Conservation (phyloP, 92 coral and sea anemone species). For the Paramuricea clavata region DNA sequence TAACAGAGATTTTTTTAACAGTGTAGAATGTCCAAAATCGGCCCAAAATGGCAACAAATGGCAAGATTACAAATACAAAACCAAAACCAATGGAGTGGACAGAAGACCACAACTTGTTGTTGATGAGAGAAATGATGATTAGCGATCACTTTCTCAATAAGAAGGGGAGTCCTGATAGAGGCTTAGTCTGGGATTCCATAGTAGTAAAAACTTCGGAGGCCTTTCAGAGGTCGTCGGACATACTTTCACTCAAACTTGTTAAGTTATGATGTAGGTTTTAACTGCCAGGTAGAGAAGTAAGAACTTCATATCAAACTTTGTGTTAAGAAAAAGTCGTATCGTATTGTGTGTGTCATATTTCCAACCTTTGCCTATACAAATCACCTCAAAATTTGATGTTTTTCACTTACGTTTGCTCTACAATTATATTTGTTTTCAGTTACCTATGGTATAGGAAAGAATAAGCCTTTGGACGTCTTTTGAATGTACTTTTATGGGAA, state of each 20-base stretch:
- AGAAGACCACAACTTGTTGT: not conserved
- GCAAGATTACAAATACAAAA: not conserved
- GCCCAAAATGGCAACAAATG: no score
- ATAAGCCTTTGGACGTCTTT: not conserved
- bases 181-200: no score
- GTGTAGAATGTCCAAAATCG: no score
- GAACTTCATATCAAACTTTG: conserved; percentile 29
- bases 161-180: conserved; percentile 6
- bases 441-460: conserved; percentile 3
- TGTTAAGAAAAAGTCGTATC: not conserved
- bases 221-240: no score
- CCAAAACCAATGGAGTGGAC: not conserved
- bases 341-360: not conserved
- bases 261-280: no score
- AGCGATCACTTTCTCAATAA: not conserved
- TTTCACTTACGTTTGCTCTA: not conserved
- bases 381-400: not conserved
- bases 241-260: no score
- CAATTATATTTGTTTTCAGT: not conserved
- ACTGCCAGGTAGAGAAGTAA: no score
- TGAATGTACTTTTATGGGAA: not conserved
- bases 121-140: not conserved
- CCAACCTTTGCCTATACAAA: not conserved
- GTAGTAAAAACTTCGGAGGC: no score
- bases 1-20: no score